Conservation (phyloP, 2,888 invertebrate genomes). For the Escarpia spicata region DNA sequence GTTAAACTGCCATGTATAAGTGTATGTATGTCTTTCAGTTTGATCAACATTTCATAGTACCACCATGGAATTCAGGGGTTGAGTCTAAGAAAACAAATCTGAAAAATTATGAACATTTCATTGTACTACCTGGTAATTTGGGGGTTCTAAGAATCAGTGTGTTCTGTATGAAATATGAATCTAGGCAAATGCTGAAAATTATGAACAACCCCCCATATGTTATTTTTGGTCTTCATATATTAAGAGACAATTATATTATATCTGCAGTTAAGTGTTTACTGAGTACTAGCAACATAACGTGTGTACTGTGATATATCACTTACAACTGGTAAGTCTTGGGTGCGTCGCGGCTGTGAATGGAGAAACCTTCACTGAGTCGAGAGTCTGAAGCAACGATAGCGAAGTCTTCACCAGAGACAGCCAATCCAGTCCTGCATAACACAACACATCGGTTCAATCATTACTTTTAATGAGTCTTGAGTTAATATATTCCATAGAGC, state of each 20-base stretch:
- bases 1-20: too few species aligned
- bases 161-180: too few species aligned
- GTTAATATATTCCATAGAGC: too few species aligned
- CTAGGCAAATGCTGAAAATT: background rate
- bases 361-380: constrained; percentile 88
- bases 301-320: constrained; percentile 35
- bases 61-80: too few species aligned
- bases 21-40: too few species aligned
- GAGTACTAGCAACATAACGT: background rate
- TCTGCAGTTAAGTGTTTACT: background rate
- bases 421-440: constrained; percentile 85
- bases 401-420: constrained; percentile 94
- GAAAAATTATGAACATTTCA: too few species aligned
- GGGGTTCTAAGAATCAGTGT: too few species aligned
- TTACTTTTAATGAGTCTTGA: too few species aligned
- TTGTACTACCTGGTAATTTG: too few species aligned
- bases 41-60: too few species aligned
- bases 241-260: background rate
- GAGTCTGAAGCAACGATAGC: constrained; percentile 95
- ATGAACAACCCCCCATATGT: background rate
- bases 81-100: too few species aligned
- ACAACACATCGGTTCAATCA: background rate
- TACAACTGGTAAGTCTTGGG: constrained; percentile 84
- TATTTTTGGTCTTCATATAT: background rate
- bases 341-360: constrained; percentile 88